Evolutionary conservation across 2,797 vertebrate species (phyloP).

Genomic region (Rhinoraja longicauda): DNA sequence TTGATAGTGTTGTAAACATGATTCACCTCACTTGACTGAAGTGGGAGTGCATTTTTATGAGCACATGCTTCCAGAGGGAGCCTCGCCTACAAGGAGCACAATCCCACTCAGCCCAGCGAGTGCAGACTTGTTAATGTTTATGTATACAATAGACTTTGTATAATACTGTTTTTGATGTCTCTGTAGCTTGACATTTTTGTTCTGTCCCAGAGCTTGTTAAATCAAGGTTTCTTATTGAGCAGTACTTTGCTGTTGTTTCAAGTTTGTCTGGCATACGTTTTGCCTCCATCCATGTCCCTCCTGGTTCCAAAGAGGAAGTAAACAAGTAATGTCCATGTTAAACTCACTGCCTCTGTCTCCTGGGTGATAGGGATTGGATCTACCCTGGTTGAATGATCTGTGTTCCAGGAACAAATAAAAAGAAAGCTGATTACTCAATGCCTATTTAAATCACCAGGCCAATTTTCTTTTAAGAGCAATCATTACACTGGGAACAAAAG

Average conservation of each 20-base stretch:
- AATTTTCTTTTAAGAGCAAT: not conserved
- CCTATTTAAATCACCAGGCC: not conserved
- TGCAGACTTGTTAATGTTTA: slow-evolving; percentile 1
- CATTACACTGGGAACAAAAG: not conserved
- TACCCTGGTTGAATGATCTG: not conserved
- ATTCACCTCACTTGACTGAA: not conserved
- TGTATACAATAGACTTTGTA: not conserved
- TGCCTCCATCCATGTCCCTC: no score
- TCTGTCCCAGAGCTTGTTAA: not conserved
- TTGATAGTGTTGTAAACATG: not conserved
- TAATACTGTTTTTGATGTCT: not conserved
- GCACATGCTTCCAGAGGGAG: not conserved
- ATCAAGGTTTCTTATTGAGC: not conserved
- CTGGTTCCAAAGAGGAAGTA: not conserved
- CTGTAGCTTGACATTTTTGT: not conserved
- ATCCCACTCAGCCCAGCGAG: not conserved
- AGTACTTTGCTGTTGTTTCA: not conserved
- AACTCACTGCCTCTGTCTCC: not conserved
- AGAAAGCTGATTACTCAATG: not conserved
- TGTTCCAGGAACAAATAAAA: not conserved
- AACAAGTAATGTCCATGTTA: not conserved
- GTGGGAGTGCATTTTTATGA: not conserved
- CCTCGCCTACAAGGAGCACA: not conserved
- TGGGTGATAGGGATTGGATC: not conserved
- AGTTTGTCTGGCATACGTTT: not conserved